These are phyloP conservation scores for Oncorhynchus tshawytscha DNA, from an alignment of 2,113 vertebrate genomes.

Conservation along the genomic window DNA sequence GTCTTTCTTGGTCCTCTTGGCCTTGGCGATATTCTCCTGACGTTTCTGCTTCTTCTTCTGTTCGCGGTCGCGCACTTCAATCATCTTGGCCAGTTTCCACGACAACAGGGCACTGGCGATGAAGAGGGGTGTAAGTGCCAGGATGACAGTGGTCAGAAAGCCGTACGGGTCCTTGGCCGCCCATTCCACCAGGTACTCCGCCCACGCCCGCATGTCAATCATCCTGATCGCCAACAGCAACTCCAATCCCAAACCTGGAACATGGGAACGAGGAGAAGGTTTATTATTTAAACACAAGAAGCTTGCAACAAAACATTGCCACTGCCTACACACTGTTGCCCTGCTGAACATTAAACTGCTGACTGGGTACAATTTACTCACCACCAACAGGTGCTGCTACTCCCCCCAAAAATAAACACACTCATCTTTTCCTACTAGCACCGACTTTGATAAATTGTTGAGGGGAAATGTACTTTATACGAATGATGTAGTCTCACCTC, in stretches of 20 bases:
- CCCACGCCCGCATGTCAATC: slow-evolving; percentile 90
- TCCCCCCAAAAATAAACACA: no score
- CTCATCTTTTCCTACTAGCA: no score
- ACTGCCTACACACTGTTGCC: no score
- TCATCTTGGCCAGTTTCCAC: slow-evolving; percentile 98
- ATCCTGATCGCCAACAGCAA: slow-evolving; percentile 66
- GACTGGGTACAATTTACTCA: no score
- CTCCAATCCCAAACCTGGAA: slow-evolving; percentile 31
- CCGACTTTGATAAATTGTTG: no score
- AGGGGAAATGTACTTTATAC: no score
- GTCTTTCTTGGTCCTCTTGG: slow-evolving; percentile 92
- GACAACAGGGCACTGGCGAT: slow-evolving; percentile 89
- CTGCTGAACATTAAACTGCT: no score
- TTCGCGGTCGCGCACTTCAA: slow-evolving; percentile 89
- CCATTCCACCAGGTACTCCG: slow-evolving; percentile 93
- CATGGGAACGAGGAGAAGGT: no score
- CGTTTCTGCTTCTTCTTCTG: slow-evolving; percentile 96
- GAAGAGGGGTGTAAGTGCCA: slow-evolving; percentile 91
- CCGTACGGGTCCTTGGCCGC: slow-evolving; percentile 94
- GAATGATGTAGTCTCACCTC: no score
- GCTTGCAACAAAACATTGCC: no score
- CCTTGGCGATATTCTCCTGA: slow-evolving; percentile 95
- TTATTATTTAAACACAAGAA: no score
- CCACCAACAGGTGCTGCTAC: no score
- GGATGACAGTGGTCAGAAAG: slow-evolving; percentile 90